Conservation (phyloP, 2,797 vertebrate genomes). For the Telmatherina bonti region DNA sequence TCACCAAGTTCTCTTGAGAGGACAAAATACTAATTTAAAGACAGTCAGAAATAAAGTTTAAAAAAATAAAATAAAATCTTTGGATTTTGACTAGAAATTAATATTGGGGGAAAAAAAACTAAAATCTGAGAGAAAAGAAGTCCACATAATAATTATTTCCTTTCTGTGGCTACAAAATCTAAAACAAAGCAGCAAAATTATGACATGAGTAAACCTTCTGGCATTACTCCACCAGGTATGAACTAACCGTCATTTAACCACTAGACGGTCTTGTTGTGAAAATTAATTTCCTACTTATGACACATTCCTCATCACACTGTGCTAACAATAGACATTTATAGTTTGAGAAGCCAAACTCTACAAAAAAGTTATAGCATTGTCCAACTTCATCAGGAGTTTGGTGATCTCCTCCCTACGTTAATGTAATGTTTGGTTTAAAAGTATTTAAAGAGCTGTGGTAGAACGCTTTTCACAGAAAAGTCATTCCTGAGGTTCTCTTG, state of each 20-base stretch:
- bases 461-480: conserved; percentile 35
- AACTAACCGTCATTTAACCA: neutral
- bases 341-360: neutral
- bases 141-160: neutral
- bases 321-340: conserved; percentile 24
- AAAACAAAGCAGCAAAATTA: conserved; percentile 12
- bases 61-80: conserved; percentile 25
- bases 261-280: conserved; percentile 5
- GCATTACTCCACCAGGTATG: neutral
- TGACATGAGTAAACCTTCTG: neutral
- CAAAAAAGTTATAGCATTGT: neutral
- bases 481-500: conserved; percentile 52
- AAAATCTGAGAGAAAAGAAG: neutral
- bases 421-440: conserved; percentile 61
- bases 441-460: conserved; percentile 13
- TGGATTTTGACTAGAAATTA: conserved; percentile 62
- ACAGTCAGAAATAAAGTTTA: conserved; percentile 6
- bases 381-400: neutral
- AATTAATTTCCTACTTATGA: neutral
- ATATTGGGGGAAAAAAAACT: conserved; percentile 43
- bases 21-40: neutral
- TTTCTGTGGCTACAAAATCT: neutral
- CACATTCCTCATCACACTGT: conserved; percentile 5
- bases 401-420: neutral
- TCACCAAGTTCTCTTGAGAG: neutral